A percentile compares a stretch with the other conserved stretches of the same genome.
Conservation (phyloP, 2,797 vertebrate genomes). For the Myotis findleyi region DNA sequence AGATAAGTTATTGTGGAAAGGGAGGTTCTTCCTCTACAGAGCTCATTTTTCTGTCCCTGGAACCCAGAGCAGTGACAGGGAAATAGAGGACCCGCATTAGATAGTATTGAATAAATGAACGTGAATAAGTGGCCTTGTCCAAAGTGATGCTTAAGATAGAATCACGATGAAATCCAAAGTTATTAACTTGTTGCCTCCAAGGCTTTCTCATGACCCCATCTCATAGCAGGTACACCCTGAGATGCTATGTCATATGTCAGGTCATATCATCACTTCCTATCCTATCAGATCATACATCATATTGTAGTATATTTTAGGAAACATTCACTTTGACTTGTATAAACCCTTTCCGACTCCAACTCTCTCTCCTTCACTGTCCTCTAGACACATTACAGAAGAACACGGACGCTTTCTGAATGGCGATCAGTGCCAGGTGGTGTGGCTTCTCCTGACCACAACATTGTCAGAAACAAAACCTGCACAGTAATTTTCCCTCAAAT, state of each 20-base stretch:
- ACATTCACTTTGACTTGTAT: conserved; percentile 34
- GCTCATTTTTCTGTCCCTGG: not conserved
- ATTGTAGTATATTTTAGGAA: conserved; percentile 20
- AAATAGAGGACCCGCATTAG: not conserved
- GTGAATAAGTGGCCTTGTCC: not conserved
- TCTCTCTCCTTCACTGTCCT: conserved; percentile 40
- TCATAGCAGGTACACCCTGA: not conserved
- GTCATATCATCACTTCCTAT: not conserved
- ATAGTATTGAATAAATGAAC: not conserved
- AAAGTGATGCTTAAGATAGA: not conserved
- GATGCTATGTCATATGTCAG: too few species aligned
- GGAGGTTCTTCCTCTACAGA: not conserved
- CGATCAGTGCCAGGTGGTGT: conserved; percentile 53
- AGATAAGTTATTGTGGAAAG: not conserved
- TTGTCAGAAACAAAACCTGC: conserved; percentile 76
- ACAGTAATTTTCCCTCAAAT: conserved; percentile 78
- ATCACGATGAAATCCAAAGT: not conserved
- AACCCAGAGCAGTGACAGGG: not conserved
- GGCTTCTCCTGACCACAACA: conserved; percentile 74
- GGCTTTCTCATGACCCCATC: too few species aligned
- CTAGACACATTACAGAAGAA: conserved; percentile 11
- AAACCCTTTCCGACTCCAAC: not conserved
- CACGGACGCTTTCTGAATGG: conserved; percentile 28
- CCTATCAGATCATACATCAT: not conserved
- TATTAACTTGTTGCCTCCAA: not conserved